A percentile compares a stretch with the other conserved stretches of the same genome.
phyloP scores from a whole-genome alignment of 30 jellyfish, hydroid and myxozoan genomes.

The Hydra vulgaris region DNA sequence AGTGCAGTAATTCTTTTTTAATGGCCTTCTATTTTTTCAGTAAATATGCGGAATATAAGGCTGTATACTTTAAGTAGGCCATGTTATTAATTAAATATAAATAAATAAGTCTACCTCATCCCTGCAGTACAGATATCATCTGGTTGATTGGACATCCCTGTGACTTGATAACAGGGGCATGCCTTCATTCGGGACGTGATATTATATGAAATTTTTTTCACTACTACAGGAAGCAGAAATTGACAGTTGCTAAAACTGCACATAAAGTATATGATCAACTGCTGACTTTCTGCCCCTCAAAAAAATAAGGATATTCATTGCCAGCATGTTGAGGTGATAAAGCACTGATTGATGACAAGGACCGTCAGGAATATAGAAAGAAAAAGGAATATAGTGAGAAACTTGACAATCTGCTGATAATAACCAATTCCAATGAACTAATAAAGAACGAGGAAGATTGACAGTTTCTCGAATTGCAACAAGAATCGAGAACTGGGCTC shows the following conservation, averaged over 20 bases:
- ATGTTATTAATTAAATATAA: no score
- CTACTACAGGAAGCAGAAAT: not conserved
- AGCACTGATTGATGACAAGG: not conserved
- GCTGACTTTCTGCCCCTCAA: not conserved
- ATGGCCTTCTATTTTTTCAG: no score
- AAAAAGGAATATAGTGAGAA: not conserved
- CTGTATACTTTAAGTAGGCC: no score
- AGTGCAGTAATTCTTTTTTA: no score
- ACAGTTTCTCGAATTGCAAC: not conserved
- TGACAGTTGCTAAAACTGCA: not conserved
- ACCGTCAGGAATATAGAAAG: not conserved
- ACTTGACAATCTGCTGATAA: not conserved
- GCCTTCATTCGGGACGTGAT: not conserved
- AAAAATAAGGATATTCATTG: not conserved
- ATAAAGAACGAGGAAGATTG: not conserved
- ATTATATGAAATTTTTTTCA: not conserved
- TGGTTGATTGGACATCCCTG: no score
- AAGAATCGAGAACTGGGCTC: not conserved
- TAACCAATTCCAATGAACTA: not conserved
- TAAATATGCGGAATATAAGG: no score
- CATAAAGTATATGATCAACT: not conserved
- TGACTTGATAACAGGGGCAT: no score
- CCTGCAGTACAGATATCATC: no score
- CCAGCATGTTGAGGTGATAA: not conserved
- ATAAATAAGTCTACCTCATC: no score